These are phyloP conservation scores for Aphelocoma coerulescens DNA, from an alignment of 2,113 vertebrate genomes.

Conservation along the genomic window DNA sequence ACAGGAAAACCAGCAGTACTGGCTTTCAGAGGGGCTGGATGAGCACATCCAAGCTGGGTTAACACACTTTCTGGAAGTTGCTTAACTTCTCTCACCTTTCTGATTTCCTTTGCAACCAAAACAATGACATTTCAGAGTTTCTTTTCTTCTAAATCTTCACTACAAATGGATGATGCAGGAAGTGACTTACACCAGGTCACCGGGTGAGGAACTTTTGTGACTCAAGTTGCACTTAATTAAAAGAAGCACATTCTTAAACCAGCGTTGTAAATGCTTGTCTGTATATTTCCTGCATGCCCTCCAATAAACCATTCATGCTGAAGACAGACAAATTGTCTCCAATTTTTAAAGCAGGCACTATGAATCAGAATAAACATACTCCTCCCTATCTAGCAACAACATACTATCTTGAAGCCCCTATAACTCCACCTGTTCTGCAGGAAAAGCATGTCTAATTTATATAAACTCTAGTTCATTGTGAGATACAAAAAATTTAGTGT, in stretches of 20 bases:
- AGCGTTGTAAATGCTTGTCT: background rate
- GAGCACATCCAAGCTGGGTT: background rate
- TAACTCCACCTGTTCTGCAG: background rate
- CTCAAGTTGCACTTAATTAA: background rate
- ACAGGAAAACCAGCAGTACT: background rate
- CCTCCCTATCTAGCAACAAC: background rate
- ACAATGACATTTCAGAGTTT: background rate
- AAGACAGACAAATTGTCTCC: background rate
- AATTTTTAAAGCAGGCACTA: background rate
- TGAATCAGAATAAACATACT: background rate
- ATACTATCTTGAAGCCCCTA: background rate
- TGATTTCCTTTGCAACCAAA: background rate
- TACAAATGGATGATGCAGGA: background rate
- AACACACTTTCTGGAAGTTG: background rate
- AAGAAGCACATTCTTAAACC: background rate
- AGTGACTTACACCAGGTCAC: background rate
- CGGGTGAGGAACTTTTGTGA: background rate
- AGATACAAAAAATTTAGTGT: background rate
- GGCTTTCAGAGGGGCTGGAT: background rate
- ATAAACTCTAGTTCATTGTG: background rate
- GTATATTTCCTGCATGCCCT: background rate
- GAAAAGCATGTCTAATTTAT: background rate
- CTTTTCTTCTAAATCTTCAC: background rate
- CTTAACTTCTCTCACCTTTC: background rate
- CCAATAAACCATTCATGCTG: background rate